A percentile compares a stretch with the other conserved stretches of the same genome.
Evolutionary conservation across 2,113 vertebrate genomes (phyloP).

Genomic region (Centropus unirufus): DNA sequence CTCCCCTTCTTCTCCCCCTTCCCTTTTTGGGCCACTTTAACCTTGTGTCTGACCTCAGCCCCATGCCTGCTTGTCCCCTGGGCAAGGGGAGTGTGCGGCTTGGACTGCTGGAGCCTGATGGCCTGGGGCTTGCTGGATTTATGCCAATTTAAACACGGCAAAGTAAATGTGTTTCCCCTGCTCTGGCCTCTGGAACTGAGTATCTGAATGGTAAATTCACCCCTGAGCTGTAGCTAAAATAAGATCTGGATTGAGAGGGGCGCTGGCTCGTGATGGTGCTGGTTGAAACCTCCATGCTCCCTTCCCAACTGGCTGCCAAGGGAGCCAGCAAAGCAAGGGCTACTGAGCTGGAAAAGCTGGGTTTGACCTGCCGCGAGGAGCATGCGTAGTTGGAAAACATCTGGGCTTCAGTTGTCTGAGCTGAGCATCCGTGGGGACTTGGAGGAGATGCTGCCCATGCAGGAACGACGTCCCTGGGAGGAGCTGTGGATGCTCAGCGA

Average conservation of each 20-base stretch:
- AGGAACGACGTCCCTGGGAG: neutral
- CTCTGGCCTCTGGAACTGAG: slow-evolving; percentile 56
- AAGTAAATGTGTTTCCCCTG: slow-evolving; percentile 16
- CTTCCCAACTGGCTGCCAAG: fast-evolving
- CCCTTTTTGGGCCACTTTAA: neutral
- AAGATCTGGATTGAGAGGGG: slow-evolving; percentile 40
- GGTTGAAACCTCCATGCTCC: neutral
- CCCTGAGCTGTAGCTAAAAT: slow-evolving; percentile 48
- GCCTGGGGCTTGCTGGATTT: neutral
- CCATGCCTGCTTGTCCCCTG: fast-evolving
- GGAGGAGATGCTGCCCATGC: neutral
- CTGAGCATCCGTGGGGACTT: neutral
- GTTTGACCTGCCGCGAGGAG: neutral
- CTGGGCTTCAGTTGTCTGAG: neutral
- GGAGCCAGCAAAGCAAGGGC: neutral
- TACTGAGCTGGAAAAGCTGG: neutral
- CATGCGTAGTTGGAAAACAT: fast-evolving
- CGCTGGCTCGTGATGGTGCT: fast-evolving
- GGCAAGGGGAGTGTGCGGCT: neutral
- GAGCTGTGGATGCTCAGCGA: neutral
- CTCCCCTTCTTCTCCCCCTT: too few species aligned
- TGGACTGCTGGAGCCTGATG: neutral
- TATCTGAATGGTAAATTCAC: neutral
- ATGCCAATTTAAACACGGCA: slow-evolving; percentile 20
- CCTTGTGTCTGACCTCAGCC: neutral